Conservation (phyloP, 2,888 invertebrate species). For the Cephus pygmeus region DNA sequence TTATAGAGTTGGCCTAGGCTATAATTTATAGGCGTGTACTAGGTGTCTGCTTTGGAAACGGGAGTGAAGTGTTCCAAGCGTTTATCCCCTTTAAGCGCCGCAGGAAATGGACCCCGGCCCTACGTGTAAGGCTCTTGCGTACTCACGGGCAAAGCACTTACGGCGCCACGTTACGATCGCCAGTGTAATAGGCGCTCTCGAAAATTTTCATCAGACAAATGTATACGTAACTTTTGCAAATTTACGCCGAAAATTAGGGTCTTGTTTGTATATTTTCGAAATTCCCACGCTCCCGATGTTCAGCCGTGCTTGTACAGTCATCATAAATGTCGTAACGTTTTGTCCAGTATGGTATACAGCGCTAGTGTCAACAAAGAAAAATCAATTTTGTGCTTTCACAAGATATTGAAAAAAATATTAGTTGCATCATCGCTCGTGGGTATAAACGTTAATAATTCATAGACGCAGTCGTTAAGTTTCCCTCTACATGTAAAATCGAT, state of each 20-base stretch:
- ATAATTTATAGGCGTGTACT: conserved; percentile 18
- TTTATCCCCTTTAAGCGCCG: conserved; percentile 7
- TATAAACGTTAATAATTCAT: background rate
- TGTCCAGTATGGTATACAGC: background rate
- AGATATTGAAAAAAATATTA: background rate
- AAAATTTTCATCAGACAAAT: background rate
- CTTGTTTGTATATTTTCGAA: background rate
- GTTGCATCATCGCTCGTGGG: background rate
- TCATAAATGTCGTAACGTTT: background rate
- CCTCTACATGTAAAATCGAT: background rate
- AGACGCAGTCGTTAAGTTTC: background rate
- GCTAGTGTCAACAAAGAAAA: background rate
- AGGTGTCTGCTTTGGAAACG: conserved; percentile 5
- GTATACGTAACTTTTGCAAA: background rate
- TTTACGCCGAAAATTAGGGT: background rate
- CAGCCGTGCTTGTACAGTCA: background rate
- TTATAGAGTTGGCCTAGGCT: conserved; percentile 18
- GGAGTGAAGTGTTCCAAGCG: conserved; percentile 6
- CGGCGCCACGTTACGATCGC: background rate
- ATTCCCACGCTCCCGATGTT: background rate
- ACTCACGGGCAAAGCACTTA: background rate
- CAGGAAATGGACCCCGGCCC: background rate
- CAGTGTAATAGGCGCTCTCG: background rate
- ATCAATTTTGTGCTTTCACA: background rate
- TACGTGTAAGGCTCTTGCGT: background rate